phyloP scores from a whole-genome alignment of 2,797 vertebrate genomes.

The Enteromius argenteus region DNA sequence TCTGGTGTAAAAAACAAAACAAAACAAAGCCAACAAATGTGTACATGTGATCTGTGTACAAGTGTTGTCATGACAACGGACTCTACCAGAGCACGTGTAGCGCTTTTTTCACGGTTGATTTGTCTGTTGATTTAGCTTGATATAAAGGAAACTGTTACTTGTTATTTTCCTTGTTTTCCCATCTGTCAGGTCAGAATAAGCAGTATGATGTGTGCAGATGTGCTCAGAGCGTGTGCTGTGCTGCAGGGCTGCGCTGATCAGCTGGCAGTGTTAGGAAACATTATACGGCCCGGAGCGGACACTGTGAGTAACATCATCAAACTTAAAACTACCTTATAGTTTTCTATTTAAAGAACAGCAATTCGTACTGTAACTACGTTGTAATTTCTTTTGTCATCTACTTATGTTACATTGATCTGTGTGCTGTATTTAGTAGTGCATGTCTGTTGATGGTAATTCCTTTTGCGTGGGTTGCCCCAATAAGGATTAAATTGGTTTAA shows the following conservation, averaged over 20 bases:
- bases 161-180: neutral
- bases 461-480: neutral
- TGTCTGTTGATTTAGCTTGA: neutral
- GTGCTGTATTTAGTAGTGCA: neutral
- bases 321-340: no score
- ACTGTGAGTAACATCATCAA: constrained; percentile 42
- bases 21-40: neutral
- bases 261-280: constrained; percentile 79
- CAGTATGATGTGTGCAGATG: constrained; percentile 66
- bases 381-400: neutral
- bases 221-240: constrained; percentile 74
- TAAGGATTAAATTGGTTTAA: neutral
- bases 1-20: neutral
- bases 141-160: neutral
- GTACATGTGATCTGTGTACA: neutral
- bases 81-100: neutral
- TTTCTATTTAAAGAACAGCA: neutral
- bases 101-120: neutral
- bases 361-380: neutral
- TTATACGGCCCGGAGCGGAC: constrained; percentile 63
- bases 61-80: constrained; percentile 31
- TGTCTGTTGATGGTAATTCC: neutral
- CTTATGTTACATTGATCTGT: neutral
- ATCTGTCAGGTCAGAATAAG: neutral
- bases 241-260: constrained; percentile 81